A percentile compares a stretch with the other conserved stretches of the same genome.
Evolutionary conservation across 1,140 invertebrate species (phyloP).

Genomic region (Pseudomyrmex dendroicus): DNA sequence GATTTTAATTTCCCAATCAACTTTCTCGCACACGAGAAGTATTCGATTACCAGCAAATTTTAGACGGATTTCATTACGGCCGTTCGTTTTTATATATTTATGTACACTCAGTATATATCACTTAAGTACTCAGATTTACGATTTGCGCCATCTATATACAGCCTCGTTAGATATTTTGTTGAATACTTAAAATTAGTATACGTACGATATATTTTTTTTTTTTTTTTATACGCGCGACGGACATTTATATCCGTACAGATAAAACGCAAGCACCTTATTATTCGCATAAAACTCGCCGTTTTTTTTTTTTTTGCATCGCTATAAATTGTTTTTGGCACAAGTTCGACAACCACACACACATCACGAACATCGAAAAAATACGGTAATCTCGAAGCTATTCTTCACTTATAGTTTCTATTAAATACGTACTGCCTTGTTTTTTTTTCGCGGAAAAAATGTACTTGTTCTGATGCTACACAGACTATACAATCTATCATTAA

Average conservation of each 20-base stretch:
- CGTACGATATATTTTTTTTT: not conserved
- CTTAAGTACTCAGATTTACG: conserved; percentile 31
- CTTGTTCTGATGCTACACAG: not conserved
- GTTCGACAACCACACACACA: conserved; percentile 55
- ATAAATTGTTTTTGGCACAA: conserved; percentile 61
- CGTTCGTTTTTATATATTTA: not conserved
- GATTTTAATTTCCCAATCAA: conserved; percentile 13
- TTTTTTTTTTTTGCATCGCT: conserved; percentile 10
- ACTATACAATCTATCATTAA: conserved; percentile 24
- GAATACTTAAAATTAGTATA: not conserved
- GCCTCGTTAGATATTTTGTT: conserved; percentile 23
- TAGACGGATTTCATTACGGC: conserved; percentile 70
- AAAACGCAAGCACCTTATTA: not conserved
- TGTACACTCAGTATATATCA: conserved; percentile 24
- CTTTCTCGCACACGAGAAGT: not conserved
- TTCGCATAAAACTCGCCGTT: conserved; percentile 38
- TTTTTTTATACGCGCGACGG: not conserved
- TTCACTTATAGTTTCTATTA: conserved; percentile 41
- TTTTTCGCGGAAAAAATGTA: conserved; percentile 4
- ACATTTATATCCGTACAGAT: not conserved
- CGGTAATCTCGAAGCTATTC: conserved; percentile 23
- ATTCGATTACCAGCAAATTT: conserved; percentile 27
- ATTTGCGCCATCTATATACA: not conserved
- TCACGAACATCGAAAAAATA: conserved; percentile 69
- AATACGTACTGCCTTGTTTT: not conserved